Evolutionary conservation across 1,140 invertebrate species (phyloP), one percentile per base, ranked within the genome.

Genomic region (Macrobrachium nipponense): DNA sequence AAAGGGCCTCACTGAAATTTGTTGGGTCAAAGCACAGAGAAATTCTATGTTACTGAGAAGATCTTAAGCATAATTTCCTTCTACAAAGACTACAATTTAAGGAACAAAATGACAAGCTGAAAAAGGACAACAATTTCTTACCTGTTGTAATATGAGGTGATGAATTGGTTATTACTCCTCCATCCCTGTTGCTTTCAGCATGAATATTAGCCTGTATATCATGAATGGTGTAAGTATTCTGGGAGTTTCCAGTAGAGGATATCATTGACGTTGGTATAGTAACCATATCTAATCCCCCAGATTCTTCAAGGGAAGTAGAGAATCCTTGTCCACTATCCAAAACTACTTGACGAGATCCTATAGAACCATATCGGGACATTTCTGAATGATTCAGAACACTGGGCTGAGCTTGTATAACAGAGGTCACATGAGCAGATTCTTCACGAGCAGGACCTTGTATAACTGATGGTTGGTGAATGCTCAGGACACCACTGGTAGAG

Each of bases 401-500:
- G 8, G 75, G 75, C 72, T 85, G 82, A 18, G 83, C 78, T 78
- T 86, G 83, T 72, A 86, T 86, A 12, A 86, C 83, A 61, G 83
- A 86, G 68, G 83, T 86, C 23, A 80, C 83, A 86, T 80, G 79
- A 23, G 77, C 77, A 17, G 76, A 36, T 11, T 86, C 83, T 6
- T 86, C 83, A 27, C 83, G 64, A 5, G 76, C 70, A 43, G 83
- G 83, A 73, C 83, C 83, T n/a, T 86, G 83, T 44, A 86, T 86
- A 36, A 86, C 83, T 11, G 83, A 86, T 77, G 82, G 82, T 43
- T 85, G 82, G 58, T 85, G 82, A 73, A 85, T 76, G 27, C 77
- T 86, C 15, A 86, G 23, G 18, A 86, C 78, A 62, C 36, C 80
- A 27, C 36, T 59, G 23, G 23, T 36, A 51, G 83, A 64, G 20